Conservation (phyloP, 2,797 vertebrate species). For the Gorsachius magnificus region DNA sequence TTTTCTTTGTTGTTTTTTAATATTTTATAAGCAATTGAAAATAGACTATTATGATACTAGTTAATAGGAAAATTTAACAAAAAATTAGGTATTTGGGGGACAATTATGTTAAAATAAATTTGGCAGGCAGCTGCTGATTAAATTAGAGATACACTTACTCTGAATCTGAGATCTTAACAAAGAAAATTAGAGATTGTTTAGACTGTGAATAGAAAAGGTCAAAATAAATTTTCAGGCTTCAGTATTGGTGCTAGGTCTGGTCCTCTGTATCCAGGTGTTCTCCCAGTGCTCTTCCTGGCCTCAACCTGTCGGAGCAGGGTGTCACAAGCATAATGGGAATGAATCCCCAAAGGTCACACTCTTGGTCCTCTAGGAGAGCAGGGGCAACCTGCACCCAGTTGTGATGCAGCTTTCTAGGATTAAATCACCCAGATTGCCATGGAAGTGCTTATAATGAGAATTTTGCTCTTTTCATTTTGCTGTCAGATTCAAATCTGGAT, state of each 20-base stretch:
- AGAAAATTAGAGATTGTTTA: background rate
- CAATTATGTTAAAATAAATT: background rate
- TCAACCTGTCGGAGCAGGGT: background rate
- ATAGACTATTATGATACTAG: background rate
- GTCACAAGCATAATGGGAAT: rapidly evolving
- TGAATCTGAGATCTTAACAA: background rate
- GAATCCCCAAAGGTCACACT: background rate
- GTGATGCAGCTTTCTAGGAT: background rate
- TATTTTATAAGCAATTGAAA: background rate
- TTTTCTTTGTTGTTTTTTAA: background rate
- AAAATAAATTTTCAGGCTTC: background rate
- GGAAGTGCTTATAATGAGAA: background rate
- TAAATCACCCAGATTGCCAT: background rate
- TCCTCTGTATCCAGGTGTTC: background rate
- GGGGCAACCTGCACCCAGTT: background rate
- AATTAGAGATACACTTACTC: background rate
- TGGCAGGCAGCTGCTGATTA: background rate
- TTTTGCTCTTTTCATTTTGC: slow-evolving; percentile 59
- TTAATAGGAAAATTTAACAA: background rate
- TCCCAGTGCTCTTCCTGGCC: background rate
- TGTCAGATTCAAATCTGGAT: slow-evolving; percentile 31
- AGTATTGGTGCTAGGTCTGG: background rate
- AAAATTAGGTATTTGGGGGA: background rate
- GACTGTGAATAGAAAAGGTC: background rate
- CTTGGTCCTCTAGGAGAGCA: background rate